phyloP scores from a whole-genome alignment of 2,113 vertebrate species.

The Triplophysa rosa region DNA sequence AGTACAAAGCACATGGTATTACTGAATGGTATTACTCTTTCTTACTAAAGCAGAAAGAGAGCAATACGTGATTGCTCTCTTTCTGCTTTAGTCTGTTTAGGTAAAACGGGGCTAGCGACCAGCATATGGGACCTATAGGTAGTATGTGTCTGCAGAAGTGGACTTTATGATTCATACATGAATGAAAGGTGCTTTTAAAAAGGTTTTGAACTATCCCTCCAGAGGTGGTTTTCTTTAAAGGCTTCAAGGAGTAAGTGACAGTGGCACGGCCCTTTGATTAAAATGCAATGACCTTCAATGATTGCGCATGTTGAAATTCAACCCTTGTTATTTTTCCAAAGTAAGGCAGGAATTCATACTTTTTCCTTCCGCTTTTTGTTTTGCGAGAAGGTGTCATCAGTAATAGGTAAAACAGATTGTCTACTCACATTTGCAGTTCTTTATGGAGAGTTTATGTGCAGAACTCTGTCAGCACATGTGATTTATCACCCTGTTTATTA shows the following conservation, averaged over 20 bases:
- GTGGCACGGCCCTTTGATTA: conserved; percentile 48
- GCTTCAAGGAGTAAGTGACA: conserved; percentile 58
- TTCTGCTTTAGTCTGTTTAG: neutral
- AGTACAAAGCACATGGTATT: no score
- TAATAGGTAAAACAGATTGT: conserved; percentile 52
- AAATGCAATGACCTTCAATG: conserved; percentile 51
- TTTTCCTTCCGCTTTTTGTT: conserved; percentile 55
- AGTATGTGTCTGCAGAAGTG: conserved; percentile 58
- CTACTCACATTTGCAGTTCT: conserved; percentile 62
- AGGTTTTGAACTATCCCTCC: neutral
- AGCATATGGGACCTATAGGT: conserved; percentile 54
- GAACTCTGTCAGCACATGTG: conserved; percentile 69
- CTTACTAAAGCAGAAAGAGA: no score
- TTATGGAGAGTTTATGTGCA: conserved; percentile 62
- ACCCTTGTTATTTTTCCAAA: conserved; percentile 61
- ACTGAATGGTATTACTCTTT: no score
- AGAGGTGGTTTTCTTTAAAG: conserved; percentile 32
- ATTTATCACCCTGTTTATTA: conserved; percentile 77
- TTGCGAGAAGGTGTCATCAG: conserved; percentile 49
- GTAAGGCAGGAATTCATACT: conserved; percentile 58
- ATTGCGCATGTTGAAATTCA: conserved; percentile 56
- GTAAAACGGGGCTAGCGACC: conserved; percentile 55
- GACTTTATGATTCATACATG: conserved; percentile 61
- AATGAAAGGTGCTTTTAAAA: conserved; percentile 2
- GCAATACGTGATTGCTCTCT: neutral